Percentiles rank a stretch among this genome's conserved stretches.
Conservation (phyloP, 2,888 invertebrate species). For the Himalopsyche kuldschensis region DNA sequence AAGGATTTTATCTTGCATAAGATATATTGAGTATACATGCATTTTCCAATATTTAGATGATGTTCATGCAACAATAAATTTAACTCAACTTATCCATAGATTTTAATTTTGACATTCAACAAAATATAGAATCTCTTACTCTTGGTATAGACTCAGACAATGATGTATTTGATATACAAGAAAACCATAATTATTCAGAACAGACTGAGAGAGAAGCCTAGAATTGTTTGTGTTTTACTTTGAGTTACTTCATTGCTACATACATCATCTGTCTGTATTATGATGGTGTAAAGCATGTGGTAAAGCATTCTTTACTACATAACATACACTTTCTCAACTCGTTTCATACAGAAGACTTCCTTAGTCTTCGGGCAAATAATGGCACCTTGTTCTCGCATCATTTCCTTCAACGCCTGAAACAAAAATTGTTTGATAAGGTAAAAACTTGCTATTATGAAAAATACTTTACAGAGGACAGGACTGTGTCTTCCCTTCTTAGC, state of each 20-base stretch:
- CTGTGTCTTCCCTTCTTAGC: neutral
- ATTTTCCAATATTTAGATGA: neutral
- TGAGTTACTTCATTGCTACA: neutral
- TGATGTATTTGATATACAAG: too few species aligned
- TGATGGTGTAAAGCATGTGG: neutral
- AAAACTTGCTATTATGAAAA: neutral
- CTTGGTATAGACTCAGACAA: too few species aligned
- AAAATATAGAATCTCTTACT: neutral
- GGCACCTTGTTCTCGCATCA: constrained; percentile 92
- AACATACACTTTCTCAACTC: constrained; percentile 95
- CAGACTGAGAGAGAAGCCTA: neutral
- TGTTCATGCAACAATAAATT: neutral
- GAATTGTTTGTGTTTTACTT: neutral
- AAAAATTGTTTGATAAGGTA: constrained; percentile 24
- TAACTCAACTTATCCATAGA: neutral
- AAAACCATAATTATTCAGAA: neutral
- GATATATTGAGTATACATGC: neutral
- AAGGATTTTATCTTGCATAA: neutral
- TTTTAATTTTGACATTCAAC: neutral
- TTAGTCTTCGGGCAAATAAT: constrained; percentile 94
- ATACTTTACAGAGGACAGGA: neutral
- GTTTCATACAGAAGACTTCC: constrained; percentile 85
- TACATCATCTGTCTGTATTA: neutral
- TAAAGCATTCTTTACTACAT: constrained; percentile 63
- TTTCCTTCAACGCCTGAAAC: constrained; percentile 81